These are phyloP conservation scores for Thereva unica DNA, from an alignment of 2,888 invertebrate species.

Conservation along the genomic window DNA sequence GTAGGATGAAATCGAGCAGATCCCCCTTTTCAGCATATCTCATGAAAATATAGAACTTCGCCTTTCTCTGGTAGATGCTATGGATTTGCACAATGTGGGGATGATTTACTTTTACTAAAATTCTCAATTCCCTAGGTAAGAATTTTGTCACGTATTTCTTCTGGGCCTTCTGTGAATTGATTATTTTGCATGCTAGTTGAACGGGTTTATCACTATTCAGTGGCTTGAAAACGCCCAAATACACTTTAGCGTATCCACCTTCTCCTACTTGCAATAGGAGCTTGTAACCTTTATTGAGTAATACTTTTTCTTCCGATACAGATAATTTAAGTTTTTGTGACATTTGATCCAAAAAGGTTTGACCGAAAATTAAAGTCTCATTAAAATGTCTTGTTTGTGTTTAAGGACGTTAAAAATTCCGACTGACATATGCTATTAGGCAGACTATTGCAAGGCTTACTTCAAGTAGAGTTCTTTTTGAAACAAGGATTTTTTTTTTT, in stretches of 20 bases:
- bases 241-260: constrained; percentile 72
- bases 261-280: constrained; percentile 70
- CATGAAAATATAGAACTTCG: constrained; percentile 77
- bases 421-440: too few relatives aligned
- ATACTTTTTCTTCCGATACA: constrained; percentile 65
- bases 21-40: constrained; percentile 80
- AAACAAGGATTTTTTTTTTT: too few relatives aligned
- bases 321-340: too few relatives aligned
- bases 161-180: constrained; percentile 73
- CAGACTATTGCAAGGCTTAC: too few relatives aligned
- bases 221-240: constrained; percentile 40
- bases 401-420: too few relatives aligned
- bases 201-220: constrained; percentile 41
- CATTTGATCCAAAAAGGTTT: too few relatives aligned
- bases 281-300: constrained; percentile 67
- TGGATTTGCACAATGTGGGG: constrained; percentile 78
- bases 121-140: constrained; percentile 79
- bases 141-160: constrained; percentile 80
- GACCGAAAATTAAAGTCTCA: too few relatives aligned
- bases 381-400: too few relatives aligned
- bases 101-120: constrained; percentile 74
- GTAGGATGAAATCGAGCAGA: constrained; percentile 71
- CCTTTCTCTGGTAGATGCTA: constrained; percentile 71
- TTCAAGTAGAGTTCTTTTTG: too few relatives aligned
- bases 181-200: constrained; percentile 73